Evolutionary conservation across 1,140 invertebrate genomes (phyloP).

Genomic region (Probaryconus sp.): DNA sequence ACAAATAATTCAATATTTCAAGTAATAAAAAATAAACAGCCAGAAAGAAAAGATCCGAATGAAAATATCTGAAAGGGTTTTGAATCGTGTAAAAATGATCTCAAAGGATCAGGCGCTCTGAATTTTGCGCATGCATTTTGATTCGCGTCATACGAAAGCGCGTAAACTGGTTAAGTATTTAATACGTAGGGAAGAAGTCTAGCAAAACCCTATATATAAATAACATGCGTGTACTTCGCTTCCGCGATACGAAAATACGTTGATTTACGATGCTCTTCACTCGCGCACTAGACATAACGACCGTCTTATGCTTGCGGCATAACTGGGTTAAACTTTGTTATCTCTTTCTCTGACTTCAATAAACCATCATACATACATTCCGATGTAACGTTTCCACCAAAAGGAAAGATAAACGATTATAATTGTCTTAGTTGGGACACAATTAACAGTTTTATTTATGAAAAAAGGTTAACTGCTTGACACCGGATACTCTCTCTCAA

Average conservation of each 20-base stretch:
- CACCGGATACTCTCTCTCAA: too few species aligned
- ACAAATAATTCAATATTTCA: too few species aligned
- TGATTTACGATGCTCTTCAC: conserved; percentile 68
- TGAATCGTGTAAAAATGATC: too few species aligned
- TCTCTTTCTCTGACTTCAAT: conserved; percentile 32
- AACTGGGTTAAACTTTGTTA: conserved; percentile 69
- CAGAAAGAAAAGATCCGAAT: too few species aligned
- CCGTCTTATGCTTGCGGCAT: conserved; percentile 31
- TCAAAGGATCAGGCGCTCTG: conserved; percentile 69
- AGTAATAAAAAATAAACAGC: too few species aligned
- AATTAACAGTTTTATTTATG: too few species aligned
- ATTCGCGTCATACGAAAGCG: conserved; percentile 46
- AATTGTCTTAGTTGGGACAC: background rate
- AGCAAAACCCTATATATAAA: conserved; percentile 66
- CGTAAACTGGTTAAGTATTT: conserved; percentile 30
- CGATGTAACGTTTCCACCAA: conserved; percentile 35
- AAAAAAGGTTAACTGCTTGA: too few species aligned
- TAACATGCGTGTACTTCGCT: conserved; percentile 59
- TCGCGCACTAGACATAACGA: conserved; percentile 36
- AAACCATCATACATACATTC: conserved; percentile 33
- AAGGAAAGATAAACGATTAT: conserved; percentile 13
- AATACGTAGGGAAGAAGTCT: conserved; percentile 2
- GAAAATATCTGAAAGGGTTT: too few species aligned
- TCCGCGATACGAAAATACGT: conserved; percentile 74
- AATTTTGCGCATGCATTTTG: conserved; percentile 61